A percentile compares a stretch with the other conserved stretches of the same genome.
Evolutionary conservation across 2,797 vertebrate species (phyloP).

Genomic region (Xiphorhynchus erythropygius): DNA sequence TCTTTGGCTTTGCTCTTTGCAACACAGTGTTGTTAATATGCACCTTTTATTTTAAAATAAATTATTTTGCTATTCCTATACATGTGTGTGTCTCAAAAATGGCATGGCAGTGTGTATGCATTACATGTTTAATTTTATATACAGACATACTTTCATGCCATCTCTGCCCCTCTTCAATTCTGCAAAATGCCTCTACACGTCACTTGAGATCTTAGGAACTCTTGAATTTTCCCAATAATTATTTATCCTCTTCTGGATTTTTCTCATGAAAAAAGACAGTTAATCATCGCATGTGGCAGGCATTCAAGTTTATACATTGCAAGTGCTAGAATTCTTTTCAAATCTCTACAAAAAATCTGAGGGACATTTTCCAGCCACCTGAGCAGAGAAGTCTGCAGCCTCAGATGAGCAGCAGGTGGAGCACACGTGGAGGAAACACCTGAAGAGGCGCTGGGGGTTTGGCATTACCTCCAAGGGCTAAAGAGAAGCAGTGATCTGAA

Average conservation of each 20-base stretch:
- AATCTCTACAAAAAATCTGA: background rate
- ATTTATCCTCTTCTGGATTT: background rate
- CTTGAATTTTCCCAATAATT: background rate
- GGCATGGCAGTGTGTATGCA: background rate
- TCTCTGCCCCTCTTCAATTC: background rate
- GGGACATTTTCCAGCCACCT: background rate
- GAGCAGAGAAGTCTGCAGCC: background rate
- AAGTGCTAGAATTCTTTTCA: background rate
- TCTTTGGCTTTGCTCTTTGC: background rate
- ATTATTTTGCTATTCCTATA: background rate
- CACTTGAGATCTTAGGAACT: background rate
- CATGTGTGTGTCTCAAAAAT: background rate
- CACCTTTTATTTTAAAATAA: background rate
- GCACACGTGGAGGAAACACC: background rate
- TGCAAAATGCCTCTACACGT: background rate
- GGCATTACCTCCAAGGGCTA: background rate
- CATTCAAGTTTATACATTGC: background rate
- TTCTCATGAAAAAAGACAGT: background rate
- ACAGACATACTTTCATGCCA: background rate
- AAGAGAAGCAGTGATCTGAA: background rate
- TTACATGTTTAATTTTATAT: background rate
- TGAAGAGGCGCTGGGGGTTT: background rate
- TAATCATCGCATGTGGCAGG: background rate
- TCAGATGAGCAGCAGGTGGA: background rate
- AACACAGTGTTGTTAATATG: background rate